phyloP scores from a whole-genome alignment of 2,797 vertebrate species.

The Australoheros facetus region DNA sequence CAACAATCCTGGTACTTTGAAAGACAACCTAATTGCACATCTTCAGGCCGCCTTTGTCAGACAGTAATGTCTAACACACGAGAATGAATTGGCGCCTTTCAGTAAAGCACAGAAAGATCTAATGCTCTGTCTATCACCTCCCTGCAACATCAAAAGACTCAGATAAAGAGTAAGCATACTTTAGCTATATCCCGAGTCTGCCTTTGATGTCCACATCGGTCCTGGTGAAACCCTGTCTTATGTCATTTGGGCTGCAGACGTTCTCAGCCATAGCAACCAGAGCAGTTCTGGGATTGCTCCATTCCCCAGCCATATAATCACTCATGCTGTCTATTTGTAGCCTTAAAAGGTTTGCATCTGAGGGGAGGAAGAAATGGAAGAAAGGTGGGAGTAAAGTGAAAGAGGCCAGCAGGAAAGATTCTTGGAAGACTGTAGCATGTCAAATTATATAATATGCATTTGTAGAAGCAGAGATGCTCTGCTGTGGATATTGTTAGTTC shows the following conservation, averaged over 20 bases:
- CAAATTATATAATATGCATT: slow-evolving; percentile 44
- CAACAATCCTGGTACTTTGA: slow-evolving; percentile 25
- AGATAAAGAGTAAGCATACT: slow-evolving; percentile 60
- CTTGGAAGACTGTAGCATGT: slow-evolving; percentile 34
- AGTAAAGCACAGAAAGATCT: slow-evolving; percentile 26
- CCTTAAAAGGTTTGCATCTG: slow-evolving; percentile 65
- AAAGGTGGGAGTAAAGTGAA: slow-evolving; percentile 43
- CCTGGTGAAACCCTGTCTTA: slow-evolving; percentile 64
- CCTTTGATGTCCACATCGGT: slow-evolving; percentile 71
- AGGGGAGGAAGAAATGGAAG: slow-evolving; percentile 35
- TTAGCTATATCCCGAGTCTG: slow-evolving; percentile 48
- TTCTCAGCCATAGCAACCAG: slow-evolving; percentile 44
- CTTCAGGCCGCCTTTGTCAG: slow-evolving; percentile 42
- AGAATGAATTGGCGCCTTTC: slow-evolving; percentile 40
- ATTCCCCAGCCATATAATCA: slow-evolving; percentile 39
- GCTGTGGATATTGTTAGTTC: background rate
- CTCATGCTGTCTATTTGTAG: slow-evolving; percentile 52
- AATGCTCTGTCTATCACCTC: slow-evolving; percentile 45
- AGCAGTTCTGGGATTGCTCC: slow-evolving; percentile 64
- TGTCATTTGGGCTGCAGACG: slow-evolving; percentile 65
- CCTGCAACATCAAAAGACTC: slow-evolving; percentile 67
- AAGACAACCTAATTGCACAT: slow-evolving; percentile 39
- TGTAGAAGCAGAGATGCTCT: slow-evolving; percentile 29
- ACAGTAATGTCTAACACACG: slow-evolving; percentile 33
- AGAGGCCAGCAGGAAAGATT: slow-evolving; percentile 44